Conservation (phyloP, 2,888 invertebrate genomes). For the Platycnemis pennipes region DNA sequence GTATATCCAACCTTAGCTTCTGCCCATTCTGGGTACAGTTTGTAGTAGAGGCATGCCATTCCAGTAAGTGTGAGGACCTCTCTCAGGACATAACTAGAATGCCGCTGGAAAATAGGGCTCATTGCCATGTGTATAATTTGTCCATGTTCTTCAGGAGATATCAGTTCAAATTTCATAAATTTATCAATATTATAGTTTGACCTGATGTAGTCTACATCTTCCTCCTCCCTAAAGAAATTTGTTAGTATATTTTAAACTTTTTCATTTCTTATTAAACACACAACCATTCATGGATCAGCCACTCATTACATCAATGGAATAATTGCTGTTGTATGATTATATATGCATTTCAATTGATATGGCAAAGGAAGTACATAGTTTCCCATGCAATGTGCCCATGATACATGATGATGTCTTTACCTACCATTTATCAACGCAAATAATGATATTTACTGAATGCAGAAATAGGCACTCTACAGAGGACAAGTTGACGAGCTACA, state of each 20-base stretch:
- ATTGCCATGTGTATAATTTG: conserved; percentile 80
- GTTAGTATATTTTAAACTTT: neutral
- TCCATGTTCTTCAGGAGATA: conserved; percentile 77
- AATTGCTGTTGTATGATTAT: too few relatives aligned
- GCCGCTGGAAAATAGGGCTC: conserved; percentile 83
- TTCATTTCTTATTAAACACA: neutral
- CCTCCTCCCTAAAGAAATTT: conserved; percentile 75
- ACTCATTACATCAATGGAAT: neutral
- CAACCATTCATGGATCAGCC: neutral
- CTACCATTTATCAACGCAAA: too few relatives aligned
- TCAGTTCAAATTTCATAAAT: conserved; percentile 74
- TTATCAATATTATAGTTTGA: conserved; percentile 78
- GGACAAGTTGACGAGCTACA: too few relatives aligned
- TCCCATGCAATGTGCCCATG: too few relatives aligned
- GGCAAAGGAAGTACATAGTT: too few relatives aligned
- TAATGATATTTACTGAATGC: too few relatives aligned
- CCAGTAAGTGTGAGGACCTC: conserved; percentile 83
- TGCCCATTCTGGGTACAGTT: conserved; percentile 78
- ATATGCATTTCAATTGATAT: too few relatives aligned
- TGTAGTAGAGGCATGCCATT: conserved; percentile 82
- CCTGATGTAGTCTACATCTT: conserved; percentile 76
- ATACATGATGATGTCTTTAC: too few relatives aligned
- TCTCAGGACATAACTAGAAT: conserved; percentile 82
- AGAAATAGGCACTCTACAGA: too few relatives aligned
- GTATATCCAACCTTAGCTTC: conserved; percentile 78